phyloP scores from a whole-genome alignment of 1,140 invertebrate species.

The Phortica variegata region DNA sequence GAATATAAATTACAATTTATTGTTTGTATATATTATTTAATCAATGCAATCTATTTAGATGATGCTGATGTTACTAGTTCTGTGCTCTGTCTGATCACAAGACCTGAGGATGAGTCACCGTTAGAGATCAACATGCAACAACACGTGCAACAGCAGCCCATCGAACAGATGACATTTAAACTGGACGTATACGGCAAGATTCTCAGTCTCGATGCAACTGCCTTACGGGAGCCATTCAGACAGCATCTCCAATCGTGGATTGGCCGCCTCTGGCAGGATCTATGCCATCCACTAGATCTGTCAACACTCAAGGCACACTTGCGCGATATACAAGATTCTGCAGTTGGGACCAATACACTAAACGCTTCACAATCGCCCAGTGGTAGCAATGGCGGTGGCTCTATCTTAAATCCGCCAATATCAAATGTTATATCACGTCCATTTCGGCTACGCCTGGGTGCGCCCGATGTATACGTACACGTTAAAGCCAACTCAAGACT shows the following conservation, averaged over 20 bases:
- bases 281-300: constrained; percentile 76
- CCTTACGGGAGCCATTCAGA: constrained; percentile 65
- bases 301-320: constrained; percentile 72
- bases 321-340: constrained; percentile 67
- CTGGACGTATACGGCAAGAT: constrained; percentile 84
- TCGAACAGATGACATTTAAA: constrained; percentile 91
- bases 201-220: constrained; percentile 73
- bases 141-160: constrained; percentile 59
- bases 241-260: constrained; percentile 70
- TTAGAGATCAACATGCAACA: constrained; percentile 64
- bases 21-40: neutral
- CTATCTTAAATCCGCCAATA: constrained; percentile 21
- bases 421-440: constrained; percentile 63
- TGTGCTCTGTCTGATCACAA: constrained; percentile 73
- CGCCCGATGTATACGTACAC: constrained; percentile 75
- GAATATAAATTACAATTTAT: neutral
- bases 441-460: constrained; percentile 73
- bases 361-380: constrained; percentile 33
- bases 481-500: constrained; percentile 86
- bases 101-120: constrained; percentile 76
- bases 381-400: constrained; percentile 14
- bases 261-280: constrained; percentile 63
- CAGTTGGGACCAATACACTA: constrained; percentile 61
- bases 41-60: constrained; percentile 65
- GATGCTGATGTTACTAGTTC: constrained; percentile 64